Percentiles rank a stretch among this genome's conserved stretches.
Evolutionary conservation across 2,888 invertebrate species (phyloP).

Genomic region (Xanthia icteritia): DNA sequence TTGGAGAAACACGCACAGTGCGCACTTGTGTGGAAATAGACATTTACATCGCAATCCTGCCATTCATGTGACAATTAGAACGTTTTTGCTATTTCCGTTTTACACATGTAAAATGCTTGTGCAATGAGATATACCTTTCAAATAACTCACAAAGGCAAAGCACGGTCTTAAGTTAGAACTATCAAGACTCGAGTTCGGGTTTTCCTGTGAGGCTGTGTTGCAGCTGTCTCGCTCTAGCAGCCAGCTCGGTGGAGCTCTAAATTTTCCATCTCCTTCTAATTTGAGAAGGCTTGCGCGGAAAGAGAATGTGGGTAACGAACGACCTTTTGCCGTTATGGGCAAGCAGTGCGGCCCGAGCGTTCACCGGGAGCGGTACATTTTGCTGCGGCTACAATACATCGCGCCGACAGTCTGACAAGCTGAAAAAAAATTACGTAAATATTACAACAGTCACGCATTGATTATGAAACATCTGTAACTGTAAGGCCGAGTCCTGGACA

Average conservation of each 20-base stretch:
- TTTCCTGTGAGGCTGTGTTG: slow-evolving; percentile 86
- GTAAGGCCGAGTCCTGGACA: slow-evolving; percentile 71
- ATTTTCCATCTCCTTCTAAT: slow-evolving; percentile 82
- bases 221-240: slow-evolving; percentile 76
- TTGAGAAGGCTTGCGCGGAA: slow-evolving; percentile 90
- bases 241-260: slow-evolving; percentile 66
- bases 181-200: slow-evolving; percentile 89
- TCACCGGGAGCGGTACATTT: slow-evolving; percentile 84
- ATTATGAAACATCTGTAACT: slow-evolving; percentile 84
- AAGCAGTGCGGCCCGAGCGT: slow-evolving; percentile 89
- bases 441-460: slow-evolving; percentile 88
- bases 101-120: slow-evolving; percentile 82
- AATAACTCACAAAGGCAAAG: slow-evolving; percentile 89
- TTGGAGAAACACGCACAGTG: slow-evolving; percentile 55
- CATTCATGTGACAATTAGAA: slow-evolving; percentile 76
- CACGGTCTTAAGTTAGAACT: slow-evolving; percentile 88
- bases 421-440: slow-evolving; percentile 90
- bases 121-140: slow-evolving; percentile 86
- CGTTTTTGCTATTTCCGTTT: slow-evolving; percentile 81
- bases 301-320: slow-evolving; percentile 90
- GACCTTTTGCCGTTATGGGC: slow-evolving; percentile 89
- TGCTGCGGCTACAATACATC: slow-evolving; percentile 73
- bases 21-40: slow-evolving; percentile 58
- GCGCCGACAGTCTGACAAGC: slow-evolving; percentile 82
- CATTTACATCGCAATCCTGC: slow-evolving; percentile 71